These are phyloP conservation scores for Dasyurus viverrinus DNA, from an alignment of 2,113 vertebrate genomes.

Conservation along the genomic window DNA sequence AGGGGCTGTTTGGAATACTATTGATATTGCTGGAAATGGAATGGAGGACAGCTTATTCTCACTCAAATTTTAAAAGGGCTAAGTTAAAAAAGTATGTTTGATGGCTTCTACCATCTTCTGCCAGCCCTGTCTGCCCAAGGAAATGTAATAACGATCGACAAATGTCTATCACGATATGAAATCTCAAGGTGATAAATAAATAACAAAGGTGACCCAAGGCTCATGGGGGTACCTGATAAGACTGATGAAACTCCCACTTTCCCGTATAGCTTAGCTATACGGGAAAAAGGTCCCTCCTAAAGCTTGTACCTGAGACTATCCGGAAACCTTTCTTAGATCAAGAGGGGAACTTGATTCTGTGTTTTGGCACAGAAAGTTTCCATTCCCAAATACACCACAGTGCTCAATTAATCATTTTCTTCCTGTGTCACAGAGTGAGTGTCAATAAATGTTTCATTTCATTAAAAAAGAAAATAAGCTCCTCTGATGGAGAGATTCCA, in stretches of 20 bases:
- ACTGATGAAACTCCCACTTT: background rate
- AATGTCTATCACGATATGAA: background rate
- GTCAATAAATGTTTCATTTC: constrained; percentile 52
- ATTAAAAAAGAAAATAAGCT: constrained; percentile 52
- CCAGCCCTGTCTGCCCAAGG: background rate
- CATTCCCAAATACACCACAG: background rate
- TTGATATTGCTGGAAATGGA: background rate
- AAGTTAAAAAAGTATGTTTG: background rate
- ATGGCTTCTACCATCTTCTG: background rate
- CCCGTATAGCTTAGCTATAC: background rate
- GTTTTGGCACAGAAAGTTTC: background rate
- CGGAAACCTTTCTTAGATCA: background rate
- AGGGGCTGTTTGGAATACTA: background rate
- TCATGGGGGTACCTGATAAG: background rate
- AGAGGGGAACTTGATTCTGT: background rate
- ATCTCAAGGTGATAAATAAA: background rate
- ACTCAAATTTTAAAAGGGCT: background rate
- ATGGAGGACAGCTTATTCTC: background rate
- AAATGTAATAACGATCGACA: background rate
- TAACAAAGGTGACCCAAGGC: background rate
- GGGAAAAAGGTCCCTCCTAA: background rate
- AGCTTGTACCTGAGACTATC: background rate
- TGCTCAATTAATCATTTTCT: constrained; percentile 36
- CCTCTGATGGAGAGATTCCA: constrained; percentile 55
- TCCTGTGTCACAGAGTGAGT: background rate